Base-by-base conservation (phyloP, 2,113 vertebrate species). In the Geococcyx californianus region DNA sequence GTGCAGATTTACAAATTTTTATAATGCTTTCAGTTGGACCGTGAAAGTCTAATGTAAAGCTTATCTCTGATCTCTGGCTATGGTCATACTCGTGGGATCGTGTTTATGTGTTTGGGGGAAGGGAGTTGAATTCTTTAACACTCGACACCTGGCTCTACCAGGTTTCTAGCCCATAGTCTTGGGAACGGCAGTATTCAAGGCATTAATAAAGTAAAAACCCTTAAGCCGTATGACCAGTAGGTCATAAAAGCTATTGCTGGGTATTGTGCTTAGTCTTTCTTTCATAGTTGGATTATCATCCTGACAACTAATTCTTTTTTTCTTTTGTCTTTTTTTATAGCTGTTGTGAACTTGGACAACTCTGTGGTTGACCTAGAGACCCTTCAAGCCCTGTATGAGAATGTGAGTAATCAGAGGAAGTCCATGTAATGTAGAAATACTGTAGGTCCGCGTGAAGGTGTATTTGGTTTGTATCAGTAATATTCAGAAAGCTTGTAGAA, bases 301-400 rank as follows among this genome's bases (percentile, higher is more conserved):
- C 80, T 96, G 68, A 81, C 76, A 94, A 95, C 52, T 94, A 95
- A 96, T 94, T 93, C 20, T 91, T 92, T 95, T 49, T 66, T 80
- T 63, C 33, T 84, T 76, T 95, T 90, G 36, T 69, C 56, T 84
- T 76, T 86, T 86, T 85, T 45, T 64, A 84, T 97, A 99, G 99
- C 99, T 87, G 97, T 99, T 96, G 98, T 99, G 96, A 99, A 99
- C 97, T 97, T 99, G 98, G 99, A 99, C 97, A 99, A 99, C 97
- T 99, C 98, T 49, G 98, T 99, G 84, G 99, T 99, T 92, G 99
- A 99, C 96, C 97, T 99, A 96, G 99, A 99, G 97, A 99, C 99
- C 7, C 98, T 99, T 89, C 99, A 99, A 97, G 99, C 99, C 47
- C 98, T 99, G 21, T 99, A 99, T 98, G 99, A 99, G 97, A 99